These are phyloP conservation scores for Bombus confusus DNA, from an alignment of 1,140 invertebrate species.

Conservation along the genomic window DNA sequence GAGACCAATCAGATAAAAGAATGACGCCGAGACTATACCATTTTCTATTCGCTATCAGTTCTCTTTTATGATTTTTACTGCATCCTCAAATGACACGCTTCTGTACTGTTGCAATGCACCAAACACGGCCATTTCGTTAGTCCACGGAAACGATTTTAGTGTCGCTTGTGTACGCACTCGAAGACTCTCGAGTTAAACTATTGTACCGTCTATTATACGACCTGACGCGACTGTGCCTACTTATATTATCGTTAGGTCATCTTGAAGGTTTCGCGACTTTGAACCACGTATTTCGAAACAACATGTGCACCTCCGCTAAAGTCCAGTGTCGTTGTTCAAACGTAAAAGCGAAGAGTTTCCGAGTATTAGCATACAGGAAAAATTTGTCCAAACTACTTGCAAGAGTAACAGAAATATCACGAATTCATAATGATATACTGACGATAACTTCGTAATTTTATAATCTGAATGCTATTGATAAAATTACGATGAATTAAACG, in stretches of 20 bases:
- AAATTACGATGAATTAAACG: too few species aligned
- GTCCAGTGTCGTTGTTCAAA: too few species aligned
- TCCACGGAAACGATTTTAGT: conserved; percentile 20
- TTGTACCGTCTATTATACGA: neutral
- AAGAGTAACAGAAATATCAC: neutral
- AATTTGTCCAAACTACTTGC: neutral
- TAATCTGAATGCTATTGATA: too few species aligned
- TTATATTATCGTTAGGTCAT: neutral
- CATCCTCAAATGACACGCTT: conserved; percentile 51
- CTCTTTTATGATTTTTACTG: conserved; percentile 32
- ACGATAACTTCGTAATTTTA: too few species aligned
- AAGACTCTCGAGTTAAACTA: neutral
- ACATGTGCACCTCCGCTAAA: too few species aligned
- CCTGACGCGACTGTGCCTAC: too few species aligned
- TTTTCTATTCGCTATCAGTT: conserved; percentile 41
- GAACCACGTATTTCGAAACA: neutral
- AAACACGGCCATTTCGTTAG: conserved; percentile 31
- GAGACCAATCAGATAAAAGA: neutral
- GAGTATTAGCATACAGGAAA: neutral
- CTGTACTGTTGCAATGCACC: conserved; percentile 46
- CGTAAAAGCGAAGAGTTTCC: neutral
- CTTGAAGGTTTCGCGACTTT: neutral
- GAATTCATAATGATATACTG: neutral
- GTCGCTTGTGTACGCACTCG: conserved; percentile 34
- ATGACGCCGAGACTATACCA: neutral